A percentile compares a stretch with the other conserved stretches of the same genome.
Conservation (phyloP, 37 sponge, comb jelly and placozoan species). For the Hormiphora californensis region DNA sequence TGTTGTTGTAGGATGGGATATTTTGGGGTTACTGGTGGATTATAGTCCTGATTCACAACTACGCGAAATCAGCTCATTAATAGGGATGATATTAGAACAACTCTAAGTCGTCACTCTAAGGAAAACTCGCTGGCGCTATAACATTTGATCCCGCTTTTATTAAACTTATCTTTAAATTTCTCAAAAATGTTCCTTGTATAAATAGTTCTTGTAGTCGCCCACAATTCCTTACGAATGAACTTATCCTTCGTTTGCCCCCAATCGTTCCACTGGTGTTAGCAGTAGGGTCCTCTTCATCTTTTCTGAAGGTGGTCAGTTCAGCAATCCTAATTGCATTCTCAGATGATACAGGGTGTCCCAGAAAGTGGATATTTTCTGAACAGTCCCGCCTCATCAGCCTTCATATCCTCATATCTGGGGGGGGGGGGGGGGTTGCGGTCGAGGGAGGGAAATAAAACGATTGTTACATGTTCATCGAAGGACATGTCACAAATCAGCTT, state of each 20-base stretch:
- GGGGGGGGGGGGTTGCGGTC: no score
- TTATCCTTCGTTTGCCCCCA: not conserved
- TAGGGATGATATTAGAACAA: no score
- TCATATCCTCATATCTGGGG: conserved; percentile 34
- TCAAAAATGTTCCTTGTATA: not conserved
- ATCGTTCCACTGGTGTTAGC: conserved; percentile 23
- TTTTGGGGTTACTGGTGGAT: no score
- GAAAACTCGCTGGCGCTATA: no score
- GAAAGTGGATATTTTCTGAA: not conserved
- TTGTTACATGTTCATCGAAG: no score
- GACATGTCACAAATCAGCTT: no score
- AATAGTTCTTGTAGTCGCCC: conserved; percentile 14
- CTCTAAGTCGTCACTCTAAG: no score
- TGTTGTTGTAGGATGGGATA: no score
- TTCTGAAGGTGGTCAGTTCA: not conserved
- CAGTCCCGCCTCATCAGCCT: conserved; percentile 15
- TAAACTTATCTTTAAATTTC: not conserved
- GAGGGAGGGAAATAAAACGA: no score
- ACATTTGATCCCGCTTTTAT: not conserved
- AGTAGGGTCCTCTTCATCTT: not conserved
- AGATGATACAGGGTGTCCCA: not conserved
- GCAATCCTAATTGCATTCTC: not conserved
- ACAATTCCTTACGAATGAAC: not conserved
- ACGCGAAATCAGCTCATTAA: no score
- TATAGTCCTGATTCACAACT: no score